These are phyloP conservation scores for Sphaerodactylus townsendi DNA, from an alignment of 2,113 vertebrate genomes.

Conservation along the genomic window DNA sequence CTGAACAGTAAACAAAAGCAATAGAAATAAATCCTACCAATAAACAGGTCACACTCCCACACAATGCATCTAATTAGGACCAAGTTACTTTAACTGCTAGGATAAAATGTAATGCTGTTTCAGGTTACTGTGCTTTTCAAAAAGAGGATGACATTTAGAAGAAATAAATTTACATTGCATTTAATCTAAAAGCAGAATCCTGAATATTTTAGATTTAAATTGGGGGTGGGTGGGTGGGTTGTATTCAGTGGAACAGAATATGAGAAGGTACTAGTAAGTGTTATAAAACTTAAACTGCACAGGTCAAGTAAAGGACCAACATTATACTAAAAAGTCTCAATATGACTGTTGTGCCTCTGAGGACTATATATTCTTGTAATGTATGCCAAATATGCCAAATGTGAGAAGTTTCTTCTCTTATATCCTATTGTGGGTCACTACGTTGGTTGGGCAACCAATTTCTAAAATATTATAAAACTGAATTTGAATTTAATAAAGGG, in stretches of 20 bases:
- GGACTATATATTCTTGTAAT: not conserved
- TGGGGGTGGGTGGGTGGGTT: not conserved
- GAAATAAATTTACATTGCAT: not conserved
- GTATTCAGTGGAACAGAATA: not conserved
- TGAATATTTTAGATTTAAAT: not conserved
- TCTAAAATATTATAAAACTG: not conserved
- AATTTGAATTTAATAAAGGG: not conserved
- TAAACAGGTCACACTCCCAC: too few relatives aligned
- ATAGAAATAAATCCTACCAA: not conserved
- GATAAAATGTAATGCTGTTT: not conserved
- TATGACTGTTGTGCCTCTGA: not conserved
- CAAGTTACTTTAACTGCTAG: not conserved
- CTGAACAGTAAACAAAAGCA: not conserved
- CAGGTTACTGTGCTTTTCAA: not conserved
- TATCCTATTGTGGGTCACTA: not conserved
- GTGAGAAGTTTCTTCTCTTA: not conserved
- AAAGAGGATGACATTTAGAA: not conserved
- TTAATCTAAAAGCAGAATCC: not conserved
- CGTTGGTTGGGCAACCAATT: not conserved
- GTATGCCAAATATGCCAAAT: not conserved
- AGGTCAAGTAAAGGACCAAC: not conserved
- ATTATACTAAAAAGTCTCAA: not conserved
- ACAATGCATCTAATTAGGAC: too few relatives aligned
- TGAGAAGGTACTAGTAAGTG: not conserved
- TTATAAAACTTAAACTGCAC: not conserved